phyloP scores from a whole-genome alignment of 2,113 vertebrate species.

The Tupaia tana region DNA sequence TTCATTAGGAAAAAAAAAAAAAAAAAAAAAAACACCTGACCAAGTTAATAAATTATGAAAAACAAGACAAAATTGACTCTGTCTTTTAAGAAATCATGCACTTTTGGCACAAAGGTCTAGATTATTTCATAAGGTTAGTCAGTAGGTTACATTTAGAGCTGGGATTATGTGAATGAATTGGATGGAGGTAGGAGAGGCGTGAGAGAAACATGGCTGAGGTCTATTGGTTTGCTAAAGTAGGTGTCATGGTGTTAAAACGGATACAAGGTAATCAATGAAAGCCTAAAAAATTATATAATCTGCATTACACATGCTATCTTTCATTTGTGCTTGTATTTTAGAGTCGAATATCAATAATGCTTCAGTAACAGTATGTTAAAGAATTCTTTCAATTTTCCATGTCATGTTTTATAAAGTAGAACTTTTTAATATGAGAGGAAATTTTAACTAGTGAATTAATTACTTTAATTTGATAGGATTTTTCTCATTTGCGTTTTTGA shows the following conservation, averaged over 20 bases:
- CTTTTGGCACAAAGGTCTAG: not conserved
- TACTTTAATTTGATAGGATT: constrained; percentile 82
- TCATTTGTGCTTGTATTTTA: constrained; percentile 42
- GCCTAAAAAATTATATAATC: not conserved
- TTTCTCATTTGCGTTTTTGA: constrained; percentile 83
- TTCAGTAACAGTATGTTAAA: constrained; percentile 58
- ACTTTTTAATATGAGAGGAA: constrained; percentile 78
- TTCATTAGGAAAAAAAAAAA: not conserved
- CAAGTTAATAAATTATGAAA: not conserved
- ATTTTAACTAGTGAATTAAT: constrained; percentile 84
- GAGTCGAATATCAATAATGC: constrained; percentile 54
- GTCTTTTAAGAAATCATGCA: not conserved
- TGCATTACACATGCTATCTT: not conserved
- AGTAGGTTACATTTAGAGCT: constrained; percentile 32
- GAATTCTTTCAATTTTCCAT: constrained; percentile 72
- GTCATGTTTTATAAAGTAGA: constrained; percentile 73
- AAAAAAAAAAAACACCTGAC: not conserved
- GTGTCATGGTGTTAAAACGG: not conserved
- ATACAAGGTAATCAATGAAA: rapidly evolving
- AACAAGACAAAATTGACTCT: not conserved
- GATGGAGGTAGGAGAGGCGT: not conserved
- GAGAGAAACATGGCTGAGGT: not conserved
- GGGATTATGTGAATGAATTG: not conserved
- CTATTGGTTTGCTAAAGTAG: not conserved
- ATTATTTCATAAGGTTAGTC: not conserved